Evolutionary conservation across 2,113 vertebrate genomes (phyloP).

Genomic region (Cnemophilus loriae): DNA sequence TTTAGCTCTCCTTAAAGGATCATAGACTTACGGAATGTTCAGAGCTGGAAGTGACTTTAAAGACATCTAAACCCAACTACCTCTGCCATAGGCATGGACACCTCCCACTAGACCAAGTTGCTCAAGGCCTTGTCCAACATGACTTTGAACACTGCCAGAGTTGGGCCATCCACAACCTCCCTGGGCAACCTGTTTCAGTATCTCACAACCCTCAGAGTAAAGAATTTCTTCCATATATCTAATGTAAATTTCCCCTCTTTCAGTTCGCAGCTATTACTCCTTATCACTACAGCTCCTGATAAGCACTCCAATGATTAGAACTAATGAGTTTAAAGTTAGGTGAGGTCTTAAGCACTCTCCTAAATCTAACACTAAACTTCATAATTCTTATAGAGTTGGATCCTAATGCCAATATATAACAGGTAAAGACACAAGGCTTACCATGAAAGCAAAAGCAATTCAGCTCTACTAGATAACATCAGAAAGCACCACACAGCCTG

Average conservation of each 20-base stretch:
- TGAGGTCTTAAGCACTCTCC: not conserved
- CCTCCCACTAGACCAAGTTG: not conserved
- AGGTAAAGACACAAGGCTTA: not conserved
- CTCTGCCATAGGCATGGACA: not conserved
- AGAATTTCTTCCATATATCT: not conserved
- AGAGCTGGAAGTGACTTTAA: not conserved
- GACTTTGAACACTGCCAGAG: too few relatives aligned
- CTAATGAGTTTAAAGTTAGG: not conserved
- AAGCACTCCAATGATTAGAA: not conserved
- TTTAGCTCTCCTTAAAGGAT: not conserved
- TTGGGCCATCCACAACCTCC: not conserved
- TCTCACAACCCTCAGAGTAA: too few relatives aligned
- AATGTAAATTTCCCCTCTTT: not conserved
- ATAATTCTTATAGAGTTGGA: not conserved
- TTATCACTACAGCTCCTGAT: not conserved
- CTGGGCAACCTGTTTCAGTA: not conserved
- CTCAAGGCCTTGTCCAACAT: not conserved
- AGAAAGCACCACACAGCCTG: not conserved
- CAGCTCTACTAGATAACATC: fast-evolving
- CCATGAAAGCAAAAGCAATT: not conserved
- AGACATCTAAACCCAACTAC: not conserved
- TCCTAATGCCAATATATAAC: not conserved
- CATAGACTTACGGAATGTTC: not conserved
- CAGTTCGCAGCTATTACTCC: not conserved
- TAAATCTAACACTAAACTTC: not conserved